Conservation (phyloP, 2,113 vertebrate genomes). For the Spea multiplicata region DNA sequence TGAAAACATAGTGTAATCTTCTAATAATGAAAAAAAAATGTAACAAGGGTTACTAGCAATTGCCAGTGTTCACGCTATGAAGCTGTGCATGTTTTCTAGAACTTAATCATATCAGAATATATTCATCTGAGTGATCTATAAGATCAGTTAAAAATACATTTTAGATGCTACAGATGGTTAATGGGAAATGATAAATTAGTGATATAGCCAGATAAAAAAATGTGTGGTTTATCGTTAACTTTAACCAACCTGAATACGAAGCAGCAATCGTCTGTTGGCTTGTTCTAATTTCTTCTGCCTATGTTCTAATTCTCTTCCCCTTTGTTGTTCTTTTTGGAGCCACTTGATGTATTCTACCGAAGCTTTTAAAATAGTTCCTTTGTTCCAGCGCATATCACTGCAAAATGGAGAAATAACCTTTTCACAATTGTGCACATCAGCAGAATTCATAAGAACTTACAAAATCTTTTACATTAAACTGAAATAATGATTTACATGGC, state of each 20-base stretch:
- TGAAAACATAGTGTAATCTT: no score
- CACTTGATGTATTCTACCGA: constrained; percentile 99
- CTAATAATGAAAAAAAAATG: no score
- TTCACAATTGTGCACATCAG: constrained; percentile 85
- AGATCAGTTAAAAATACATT: constrained; percentile 26
- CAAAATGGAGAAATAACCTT: constrained; percentile 86
- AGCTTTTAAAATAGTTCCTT: constrained; percentile 98
- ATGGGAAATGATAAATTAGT: constrained; percentile 44
- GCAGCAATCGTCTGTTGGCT: constrained; percentile 85
- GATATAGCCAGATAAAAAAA: constrained; percentile 52
- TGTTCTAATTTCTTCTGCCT: constrained; percentile 96
- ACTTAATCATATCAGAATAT: constrained; percentile 10
- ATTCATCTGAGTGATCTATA: constrained; percentile 8
- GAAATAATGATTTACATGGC: constrained; percentile 94
- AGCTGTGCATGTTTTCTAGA: background rate
- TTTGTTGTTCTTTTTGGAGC: constrained; percentile 98
- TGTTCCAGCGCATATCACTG: constrained; percentile 99
- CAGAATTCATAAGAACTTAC: constrained; percentile 91
- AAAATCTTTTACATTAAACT: constrained; percentile 87
- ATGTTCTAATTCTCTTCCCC: constrained; percentile 87
- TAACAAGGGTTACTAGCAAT: background rate
- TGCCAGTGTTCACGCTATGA: background rate
- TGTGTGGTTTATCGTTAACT: constrained; percentile 15
- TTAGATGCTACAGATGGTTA: constrained; percentile 22
- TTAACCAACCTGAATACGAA: constrained; percentile 91